These are phyloP conservation scores for Yasuhikotakia modesta DNA, from an alignment of 2,797 vertebrate species.

Conservation along the genomic window DNA sequence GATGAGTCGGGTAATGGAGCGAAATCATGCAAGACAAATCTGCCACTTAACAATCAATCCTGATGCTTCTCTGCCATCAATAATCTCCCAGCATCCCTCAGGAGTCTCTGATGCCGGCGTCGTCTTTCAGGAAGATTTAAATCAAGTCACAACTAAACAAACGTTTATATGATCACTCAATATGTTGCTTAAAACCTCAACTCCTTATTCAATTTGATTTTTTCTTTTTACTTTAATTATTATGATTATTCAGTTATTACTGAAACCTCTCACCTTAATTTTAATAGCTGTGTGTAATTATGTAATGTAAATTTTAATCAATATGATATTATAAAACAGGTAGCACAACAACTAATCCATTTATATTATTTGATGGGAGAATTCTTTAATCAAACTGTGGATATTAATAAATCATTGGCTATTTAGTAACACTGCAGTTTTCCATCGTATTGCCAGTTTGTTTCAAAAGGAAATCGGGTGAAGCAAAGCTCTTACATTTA, in stretches of 20 bases:
- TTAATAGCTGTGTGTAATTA: background rate
- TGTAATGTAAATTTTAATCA: background rate
- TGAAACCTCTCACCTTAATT: no score
- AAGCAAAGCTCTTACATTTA: background rate
- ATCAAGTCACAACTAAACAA: constrained; percentile 13
- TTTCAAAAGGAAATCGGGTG: background rate
- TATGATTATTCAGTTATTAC: background rate
- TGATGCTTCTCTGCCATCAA: constrained; percentile 54
- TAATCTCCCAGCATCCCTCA: constrained; percentile 51
- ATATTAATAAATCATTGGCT: no score
- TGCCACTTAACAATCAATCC: constrained; percentile 79
- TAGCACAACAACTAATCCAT: background rate
- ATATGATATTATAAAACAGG: background rate
- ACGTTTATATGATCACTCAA: background rate
- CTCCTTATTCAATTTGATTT: background rate
- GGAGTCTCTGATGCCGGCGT: constrained; percentile 40
- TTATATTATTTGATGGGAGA: no score
- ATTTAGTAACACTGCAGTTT: background rate
- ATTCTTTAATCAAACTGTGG: no score
- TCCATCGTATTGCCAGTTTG: background rate
- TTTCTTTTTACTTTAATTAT: background rate
- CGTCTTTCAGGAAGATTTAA: constrained; percentile 11
- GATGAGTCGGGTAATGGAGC: constrained; percentile 77
- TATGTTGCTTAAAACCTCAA: background rate
- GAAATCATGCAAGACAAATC: constrained; percentile 78